A percentile compares a stretch with the other conserved stretches of the same genome.
phyloP scores from a whole-genome alignment of 37 sponge, comb jelly and placozoan species.

The Haliclona indistincta region DNA sequence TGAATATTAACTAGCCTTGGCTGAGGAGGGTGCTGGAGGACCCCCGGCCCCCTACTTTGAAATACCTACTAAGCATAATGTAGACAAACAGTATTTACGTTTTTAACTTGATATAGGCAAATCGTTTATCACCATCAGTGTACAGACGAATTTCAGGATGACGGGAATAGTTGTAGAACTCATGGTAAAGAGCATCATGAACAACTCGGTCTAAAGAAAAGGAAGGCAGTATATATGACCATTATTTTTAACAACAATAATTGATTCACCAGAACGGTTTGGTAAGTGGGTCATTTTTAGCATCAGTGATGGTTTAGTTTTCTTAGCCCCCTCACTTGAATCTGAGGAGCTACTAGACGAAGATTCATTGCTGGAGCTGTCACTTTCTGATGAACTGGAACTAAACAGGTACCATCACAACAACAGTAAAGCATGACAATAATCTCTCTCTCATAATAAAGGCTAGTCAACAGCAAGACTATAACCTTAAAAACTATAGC shows the following conservation, averaged over 20 bases:
- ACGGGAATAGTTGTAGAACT: constrained; percentile 66
- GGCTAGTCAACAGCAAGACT: too few relatives aligned
- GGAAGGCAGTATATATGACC: background rate
- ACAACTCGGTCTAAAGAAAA: constrained; percentile 53
- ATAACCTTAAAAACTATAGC: too few relatives aligned
- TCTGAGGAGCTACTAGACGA: too few relatives aligned
- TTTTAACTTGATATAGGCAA: constrained; percentile 64
- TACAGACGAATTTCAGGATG: constrained; percentile 49
- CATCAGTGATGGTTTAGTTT: background rate
- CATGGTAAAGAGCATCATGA: constrained; percentile 74
- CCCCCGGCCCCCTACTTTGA: too few relatives aligned
- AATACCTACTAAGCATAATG: background rate
- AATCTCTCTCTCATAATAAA: too few relatives aligned
- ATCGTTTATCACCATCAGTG: constrained; percentile 40
- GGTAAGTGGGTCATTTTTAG: constrained; percentile 33
- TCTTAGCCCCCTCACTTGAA: background rate
- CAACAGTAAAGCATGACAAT: too few relatives aligned
- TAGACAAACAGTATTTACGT: constrained; percentile 28
- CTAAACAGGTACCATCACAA: too few relatives aligned
- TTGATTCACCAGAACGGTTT: background rate
- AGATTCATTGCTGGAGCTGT: too few relatives aligned
- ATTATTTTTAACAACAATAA: background rate
- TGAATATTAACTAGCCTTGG: too few relatives aligned
- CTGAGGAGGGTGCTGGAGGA: too few relatives aligned
- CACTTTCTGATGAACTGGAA: too few relatives aligned